Evolutionary conservation across 2,888 invertebrate species (phyloP).

Genomic region (Pammene fasciana): DNA sequence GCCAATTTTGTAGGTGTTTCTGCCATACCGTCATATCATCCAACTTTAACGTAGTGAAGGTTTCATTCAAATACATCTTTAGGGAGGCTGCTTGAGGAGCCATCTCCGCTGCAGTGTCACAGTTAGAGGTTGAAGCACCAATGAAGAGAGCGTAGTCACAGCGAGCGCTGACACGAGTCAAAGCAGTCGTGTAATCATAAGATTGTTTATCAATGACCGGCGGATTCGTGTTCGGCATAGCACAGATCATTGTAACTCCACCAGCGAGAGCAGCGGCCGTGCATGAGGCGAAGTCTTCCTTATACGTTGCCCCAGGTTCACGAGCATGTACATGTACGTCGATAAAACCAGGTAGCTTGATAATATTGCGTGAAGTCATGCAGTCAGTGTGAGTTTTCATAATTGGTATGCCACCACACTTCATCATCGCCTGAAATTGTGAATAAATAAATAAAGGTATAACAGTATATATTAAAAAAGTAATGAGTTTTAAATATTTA

Average conservation of each 20-base stretch:
- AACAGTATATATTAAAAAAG: too few relatives aligned
- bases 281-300: slow-evolving; percentile 97
- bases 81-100: slow-evolving; percentile 92
- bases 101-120: slow-evolving; percentile 87
- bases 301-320: slow-evolving; percentile 98
- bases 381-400: slow-evolving; percentile 99
- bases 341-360: slow-evolving; percentile 97
- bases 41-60: slow-evolving; percentile 94
- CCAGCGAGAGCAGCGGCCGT: slow-evolving; percentile 96
- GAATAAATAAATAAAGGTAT: too few relatives aligned
- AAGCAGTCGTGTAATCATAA: slow-evolving; percentile 90
- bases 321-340: slow-evolving; percentile 99
- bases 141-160: slow-evolving; percentile 98
- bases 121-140: slow-evolving; percentile 95
- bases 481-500: slow-evolving; percentile 36
- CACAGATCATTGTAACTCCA: slow-evolving; percentile 96
- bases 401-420: slow-evolving; percentile 88
- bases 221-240: slow-evolving; percentile 99
- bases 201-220: slow-evolving; percentile 93
- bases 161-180: slow-evolving; percentile 91
- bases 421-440: slow-evolving; percentile 86
- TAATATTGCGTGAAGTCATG: slow-evolving; percentile 93
- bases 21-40: slow-evolving; percentile 95
- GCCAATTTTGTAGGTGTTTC: slow-evolving; percentile 97
- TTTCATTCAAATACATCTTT: slow-evolving; percentile 99